Conservation (phyloP, 2,113 vertebrate species). For the Muntiacus muntjak region DNA sequence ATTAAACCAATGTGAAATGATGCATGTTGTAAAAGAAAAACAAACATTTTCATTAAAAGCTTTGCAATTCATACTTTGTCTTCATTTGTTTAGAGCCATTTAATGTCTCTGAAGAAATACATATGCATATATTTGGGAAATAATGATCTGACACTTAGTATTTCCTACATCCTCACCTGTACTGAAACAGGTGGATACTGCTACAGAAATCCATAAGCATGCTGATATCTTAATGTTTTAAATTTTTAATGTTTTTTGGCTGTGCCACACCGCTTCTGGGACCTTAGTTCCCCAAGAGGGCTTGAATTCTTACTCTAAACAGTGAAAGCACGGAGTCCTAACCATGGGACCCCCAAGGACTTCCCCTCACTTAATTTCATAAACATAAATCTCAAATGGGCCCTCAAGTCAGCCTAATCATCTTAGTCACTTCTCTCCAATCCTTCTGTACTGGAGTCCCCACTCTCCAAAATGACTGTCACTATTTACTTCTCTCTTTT, state of each 20-base stretch:
- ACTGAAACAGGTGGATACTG: background rate
- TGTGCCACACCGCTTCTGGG: background rate
- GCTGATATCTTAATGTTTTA: background rate
- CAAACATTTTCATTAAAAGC: conserved; percentile 14
- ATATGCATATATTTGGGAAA: background rate
- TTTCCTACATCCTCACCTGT: background rate
- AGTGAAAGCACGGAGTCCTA: background rate
- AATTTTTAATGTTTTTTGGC: background rate
- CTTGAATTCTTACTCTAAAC: background rate
- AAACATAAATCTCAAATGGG: background rate
- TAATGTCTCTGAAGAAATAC: background rate
- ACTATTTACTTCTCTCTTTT: background rate
- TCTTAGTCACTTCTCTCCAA: background rate
- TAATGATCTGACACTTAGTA: background rate
- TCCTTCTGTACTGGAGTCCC: background rate
- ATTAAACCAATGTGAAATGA: background rate
- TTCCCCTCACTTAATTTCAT: background rate
- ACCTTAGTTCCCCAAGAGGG: background rate
- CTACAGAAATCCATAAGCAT: background rate
- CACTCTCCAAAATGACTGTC: background rate
- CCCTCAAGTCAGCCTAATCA: background rate
- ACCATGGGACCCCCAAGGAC: background rate
- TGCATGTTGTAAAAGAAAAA: background rate
- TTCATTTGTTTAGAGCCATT: background rate
- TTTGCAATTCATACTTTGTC: background rate